These are phyloP conservation scores for Flabesymbios commensalis DNA, from an alignment of 2,888 invertebrate species.

Conservation along the genomic window DNA sequence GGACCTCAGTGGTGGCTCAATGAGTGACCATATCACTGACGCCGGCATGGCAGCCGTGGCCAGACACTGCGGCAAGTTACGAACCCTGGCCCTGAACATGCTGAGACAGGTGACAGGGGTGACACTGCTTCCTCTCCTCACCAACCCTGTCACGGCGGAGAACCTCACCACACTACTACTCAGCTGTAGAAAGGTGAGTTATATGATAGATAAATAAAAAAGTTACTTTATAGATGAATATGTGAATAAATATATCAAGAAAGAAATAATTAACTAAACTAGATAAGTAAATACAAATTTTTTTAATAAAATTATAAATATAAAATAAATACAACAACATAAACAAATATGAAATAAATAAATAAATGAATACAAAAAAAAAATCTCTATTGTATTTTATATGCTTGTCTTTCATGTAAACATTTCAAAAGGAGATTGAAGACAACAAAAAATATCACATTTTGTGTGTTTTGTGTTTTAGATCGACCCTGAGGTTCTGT, in stretches of 20 bases:
- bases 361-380: too few species aligned
- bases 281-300: too few species aligned
- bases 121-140: slow-evolving; percentile 43
- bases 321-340: too few species aligned
- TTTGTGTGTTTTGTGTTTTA: slow-evolving; percentile 26
- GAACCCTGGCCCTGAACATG: slow-evolving; percentile 43
- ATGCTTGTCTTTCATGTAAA: too few species aligned
- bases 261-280: too few species aligned
- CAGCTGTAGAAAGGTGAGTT: slow-evolving; percentile 44
- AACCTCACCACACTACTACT: slow-evolving; percentile 40
- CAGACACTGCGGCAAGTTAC: slow-evolving; percentile 42
- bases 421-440: too few species aligned
- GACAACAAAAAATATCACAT: too few species aligned
- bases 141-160: slow-evolving; percentile 37
- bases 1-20: slow-evolving; percentile 50
- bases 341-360: too few species aligned
- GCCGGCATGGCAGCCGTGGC: slow-evolving; percentile 43
- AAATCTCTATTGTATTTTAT: too few species aligned
- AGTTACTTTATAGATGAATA: background rate
- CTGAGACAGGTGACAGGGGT: slow-evolving; percentile 40
- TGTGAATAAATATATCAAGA: background rate
- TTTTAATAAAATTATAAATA: too few species aligned
- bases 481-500: slow-evolving; percentile 42
- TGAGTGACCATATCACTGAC: slow-evolving; percentile 43
- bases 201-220: background rate